These are phyloP conservation scores for Tyto alba DNA, from an alignment of 2,113 vertebrate species.

Conservation along the genomic window DNA sequence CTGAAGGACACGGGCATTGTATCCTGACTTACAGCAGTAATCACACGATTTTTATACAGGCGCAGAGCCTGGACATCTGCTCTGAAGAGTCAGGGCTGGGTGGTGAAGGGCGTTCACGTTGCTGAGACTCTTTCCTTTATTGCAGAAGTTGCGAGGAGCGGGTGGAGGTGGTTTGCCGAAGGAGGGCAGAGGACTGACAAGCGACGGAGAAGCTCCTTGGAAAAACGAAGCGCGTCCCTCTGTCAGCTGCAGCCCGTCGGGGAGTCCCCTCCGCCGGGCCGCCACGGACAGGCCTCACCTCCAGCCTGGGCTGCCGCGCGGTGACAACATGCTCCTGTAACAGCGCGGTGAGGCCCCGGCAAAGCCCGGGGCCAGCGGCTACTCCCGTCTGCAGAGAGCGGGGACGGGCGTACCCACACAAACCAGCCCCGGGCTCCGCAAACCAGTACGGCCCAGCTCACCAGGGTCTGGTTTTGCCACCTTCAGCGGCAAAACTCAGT, in stretches of 20 bases:
- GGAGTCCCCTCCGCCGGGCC: no score
- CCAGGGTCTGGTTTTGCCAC: fast-evolving
- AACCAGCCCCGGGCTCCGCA: background rate
- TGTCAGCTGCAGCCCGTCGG: no score
- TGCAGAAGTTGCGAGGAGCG: background rate
- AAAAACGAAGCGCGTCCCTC: background rate
- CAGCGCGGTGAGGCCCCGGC: no score
- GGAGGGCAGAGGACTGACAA: background rate
- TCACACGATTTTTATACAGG: background rate
- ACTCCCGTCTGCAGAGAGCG: background rate
- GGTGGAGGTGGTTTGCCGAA: background rate
- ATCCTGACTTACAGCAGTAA: no score
- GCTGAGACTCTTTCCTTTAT: background rate
- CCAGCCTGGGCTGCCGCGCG: no score
- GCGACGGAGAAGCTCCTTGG: background rate
- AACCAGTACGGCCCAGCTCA: background rate
- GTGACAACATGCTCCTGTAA: no score
- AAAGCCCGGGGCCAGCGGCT: background rate
- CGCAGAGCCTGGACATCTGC: background rate
- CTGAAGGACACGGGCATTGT: background rate
- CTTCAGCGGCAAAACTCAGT: background rate
- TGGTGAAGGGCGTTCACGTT: background rate
- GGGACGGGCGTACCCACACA: fast-evolving
- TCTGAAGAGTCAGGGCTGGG: background rate
- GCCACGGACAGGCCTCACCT: no score